Evolutionary conservation across 1,140 invertebrate genomes (phyloP), one percentile per base, ranked within the genome.

Genomic region (Ostrea denselamellosa): DNA sequence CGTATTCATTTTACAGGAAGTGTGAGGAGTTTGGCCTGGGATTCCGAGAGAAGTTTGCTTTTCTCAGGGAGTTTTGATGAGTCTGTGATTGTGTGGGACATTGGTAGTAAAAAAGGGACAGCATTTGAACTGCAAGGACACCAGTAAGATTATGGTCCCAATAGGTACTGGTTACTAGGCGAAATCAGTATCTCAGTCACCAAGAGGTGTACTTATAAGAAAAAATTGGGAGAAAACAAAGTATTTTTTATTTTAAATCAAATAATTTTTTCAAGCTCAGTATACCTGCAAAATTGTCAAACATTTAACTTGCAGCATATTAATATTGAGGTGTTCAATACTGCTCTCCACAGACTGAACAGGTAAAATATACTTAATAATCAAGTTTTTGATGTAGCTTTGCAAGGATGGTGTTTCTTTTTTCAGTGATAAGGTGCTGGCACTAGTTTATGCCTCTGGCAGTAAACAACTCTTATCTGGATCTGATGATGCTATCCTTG

Each of bases 91-190:
- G 98, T 99, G 14, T 99, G 99, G 99, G 99, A 99, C 95, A 99
- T 99, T 91, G 99, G 99, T 22, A 98, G 98, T 0, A 97, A 98
- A 92, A 97, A 98, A 93, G 99, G 99, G 62, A 98, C 98, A 28
- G 98, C 98, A 19, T 99, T 99, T 95, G 99, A 99, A 96, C 95
- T 99, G 85, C 98, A 99, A 94, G 98, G 98, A 17, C 98, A 99
- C 93, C 97, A 97, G 97, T 95, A 91, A 91, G 91, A 58, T 58
- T 0, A 58, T 44, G 1, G 34, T 44, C 34, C 34, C 34, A 44
- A 1, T 44, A 44, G 34, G 34, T 44, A 44, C 34, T 44, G 34
- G 34, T 44, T 5, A 44, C 34, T 44, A 44, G 34, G 34, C 34
- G 34, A 44, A 5, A 44, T 44, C 34, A 5, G 34, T 44, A 44